Evolutionary conservation across 2,113 vertebrate species (phyloP).

Genomic region (Kobus ellipsiprymnus): DNA sequence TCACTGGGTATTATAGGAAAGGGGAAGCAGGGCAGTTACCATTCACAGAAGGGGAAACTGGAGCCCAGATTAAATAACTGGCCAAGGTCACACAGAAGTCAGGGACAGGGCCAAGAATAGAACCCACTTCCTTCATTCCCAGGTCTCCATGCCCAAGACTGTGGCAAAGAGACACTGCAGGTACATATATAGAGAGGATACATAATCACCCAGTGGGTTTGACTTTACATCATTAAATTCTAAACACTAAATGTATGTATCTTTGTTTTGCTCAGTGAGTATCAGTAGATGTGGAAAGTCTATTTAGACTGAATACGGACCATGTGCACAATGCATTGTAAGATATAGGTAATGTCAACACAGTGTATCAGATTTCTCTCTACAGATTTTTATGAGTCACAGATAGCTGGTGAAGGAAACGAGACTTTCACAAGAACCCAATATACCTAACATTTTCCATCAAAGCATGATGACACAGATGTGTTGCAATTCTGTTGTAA

Average conservation of each 20-base stretch:
- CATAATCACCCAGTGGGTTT: neutral
- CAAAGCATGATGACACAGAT: neutral
- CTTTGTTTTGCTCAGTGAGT: neutral
- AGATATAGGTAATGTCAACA: neutral
- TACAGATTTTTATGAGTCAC: neutral
- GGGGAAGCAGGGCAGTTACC: neutral
- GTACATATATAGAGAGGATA: fast-evolving
- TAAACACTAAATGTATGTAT: neutral
- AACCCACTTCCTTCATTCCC: slow-evolving; percentile 45
- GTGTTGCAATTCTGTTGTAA: neutral
- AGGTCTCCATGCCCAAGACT: neutral
- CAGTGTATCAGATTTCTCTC: neutral
- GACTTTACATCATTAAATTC: neutral
- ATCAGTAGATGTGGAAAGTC: neutral
- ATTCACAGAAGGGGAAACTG: slow-evolving; percentile 52
- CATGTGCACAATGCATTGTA: neutral
- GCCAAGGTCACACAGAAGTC: slow-evolving; percentile 36
- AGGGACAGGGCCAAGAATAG: slow-evolving; percentile 48
- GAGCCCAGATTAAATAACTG: slow-evolving; percentile 32
- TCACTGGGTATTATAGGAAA: neutral
- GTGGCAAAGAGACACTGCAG: neutral
- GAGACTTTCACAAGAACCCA: neutral
- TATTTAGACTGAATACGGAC: neutral
- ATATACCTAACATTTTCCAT: neutral
- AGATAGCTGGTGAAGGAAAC: neutral